These are phyloP conservation scores for Molanna angustata DNA, from an alignment of 2,888 invertebrate species.

Conservation along the genomic window DNA sequence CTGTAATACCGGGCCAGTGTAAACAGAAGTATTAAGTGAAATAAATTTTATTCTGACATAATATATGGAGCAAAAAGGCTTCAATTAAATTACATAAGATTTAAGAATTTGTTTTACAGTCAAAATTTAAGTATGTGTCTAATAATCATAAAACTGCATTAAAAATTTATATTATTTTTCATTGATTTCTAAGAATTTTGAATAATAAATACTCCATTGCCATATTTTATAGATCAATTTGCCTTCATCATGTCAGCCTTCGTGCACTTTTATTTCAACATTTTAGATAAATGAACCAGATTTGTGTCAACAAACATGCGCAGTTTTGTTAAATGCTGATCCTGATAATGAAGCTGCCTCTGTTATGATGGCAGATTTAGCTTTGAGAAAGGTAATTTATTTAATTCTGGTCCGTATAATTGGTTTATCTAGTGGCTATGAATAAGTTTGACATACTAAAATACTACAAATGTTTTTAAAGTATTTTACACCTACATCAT, in stretches of 20 bases:
- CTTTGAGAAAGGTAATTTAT: constrained; percentile 83
- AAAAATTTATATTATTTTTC: constrained; percentile 4
- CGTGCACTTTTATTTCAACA: background rate
- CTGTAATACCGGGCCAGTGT: no score
- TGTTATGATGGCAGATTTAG: constrained; percentile 94
- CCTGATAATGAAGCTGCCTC: constrained; percentile 90
- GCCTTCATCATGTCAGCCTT: no score
- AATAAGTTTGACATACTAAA: background rate
- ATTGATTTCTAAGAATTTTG: background rate
- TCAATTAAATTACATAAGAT: no score
- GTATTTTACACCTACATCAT: no score
- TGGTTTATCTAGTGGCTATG: no score
- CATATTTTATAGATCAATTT: constrained; percentile 3
- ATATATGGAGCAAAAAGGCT: no score
- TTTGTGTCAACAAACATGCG: constrained; percentile 84
- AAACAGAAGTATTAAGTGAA: no score
- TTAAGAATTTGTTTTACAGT: no score
- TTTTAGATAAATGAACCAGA: constrained; percentile 77
- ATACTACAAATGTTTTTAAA: constrained; percentile 2
- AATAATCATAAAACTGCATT: no score
- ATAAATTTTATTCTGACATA: no score
- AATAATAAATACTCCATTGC: background rate
- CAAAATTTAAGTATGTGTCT: no score
- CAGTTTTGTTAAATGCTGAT: constrained; percentile 76
- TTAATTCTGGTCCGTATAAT: no score